These are phyloP conservation scores for Umimayanthus chanpuru DNA, from an alignment of 92 coral and sea anemone genomes.

Conservation along the genomic window DNA sequence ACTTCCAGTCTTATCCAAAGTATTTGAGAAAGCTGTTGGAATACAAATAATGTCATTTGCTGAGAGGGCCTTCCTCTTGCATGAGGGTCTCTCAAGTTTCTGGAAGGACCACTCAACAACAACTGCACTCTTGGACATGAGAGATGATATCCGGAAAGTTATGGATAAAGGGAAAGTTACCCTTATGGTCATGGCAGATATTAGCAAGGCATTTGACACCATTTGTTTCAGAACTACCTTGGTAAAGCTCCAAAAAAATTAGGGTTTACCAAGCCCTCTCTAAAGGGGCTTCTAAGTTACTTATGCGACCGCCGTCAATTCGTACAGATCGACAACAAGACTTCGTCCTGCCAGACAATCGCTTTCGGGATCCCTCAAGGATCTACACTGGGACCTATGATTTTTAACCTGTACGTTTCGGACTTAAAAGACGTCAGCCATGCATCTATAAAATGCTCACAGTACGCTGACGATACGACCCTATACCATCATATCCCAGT, in stretches of 20 bases:
- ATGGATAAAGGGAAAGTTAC: slow-evolving; percentile 39
- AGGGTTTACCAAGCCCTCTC: not conserved
- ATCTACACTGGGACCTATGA: no score
- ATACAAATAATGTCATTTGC: not conserved
- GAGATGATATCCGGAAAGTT: slow-evolving; percentile 44
- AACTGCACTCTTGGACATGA: slow-evolving; percentile 42
- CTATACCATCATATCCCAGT: slow-evolving; percentile 17
- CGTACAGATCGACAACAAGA: slow-evolving; percentile 1
- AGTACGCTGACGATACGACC: no score
- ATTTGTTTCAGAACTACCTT: not conserved
- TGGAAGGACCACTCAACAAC: slow-evolving; percentile 54
- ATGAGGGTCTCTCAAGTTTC: slow-evolving; percentile 35
- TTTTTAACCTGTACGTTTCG: no score
- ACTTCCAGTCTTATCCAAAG: slow-evolving; percentile 52
- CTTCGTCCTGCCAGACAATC: not conserved
- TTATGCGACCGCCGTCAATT: slow-evolving; percentile 1
- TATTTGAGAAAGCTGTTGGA: slow-evolving; percentile 38
- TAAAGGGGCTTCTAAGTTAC: not conserved
- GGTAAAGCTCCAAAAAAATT: no score
- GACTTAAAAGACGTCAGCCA: no score
- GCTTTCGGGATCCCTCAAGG: not conserved
- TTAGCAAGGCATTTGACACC: slow-evolving; percentile 5
- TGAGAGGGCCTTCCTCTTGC: slow-evolving; percentile 21
- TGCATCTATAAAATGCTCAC: no score
- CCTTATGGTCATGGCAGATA: not conserved